Base-by-base conservation (phyloP, 2,888 invertebrate species). In the Zygothrica quintamaculata region DNA sequence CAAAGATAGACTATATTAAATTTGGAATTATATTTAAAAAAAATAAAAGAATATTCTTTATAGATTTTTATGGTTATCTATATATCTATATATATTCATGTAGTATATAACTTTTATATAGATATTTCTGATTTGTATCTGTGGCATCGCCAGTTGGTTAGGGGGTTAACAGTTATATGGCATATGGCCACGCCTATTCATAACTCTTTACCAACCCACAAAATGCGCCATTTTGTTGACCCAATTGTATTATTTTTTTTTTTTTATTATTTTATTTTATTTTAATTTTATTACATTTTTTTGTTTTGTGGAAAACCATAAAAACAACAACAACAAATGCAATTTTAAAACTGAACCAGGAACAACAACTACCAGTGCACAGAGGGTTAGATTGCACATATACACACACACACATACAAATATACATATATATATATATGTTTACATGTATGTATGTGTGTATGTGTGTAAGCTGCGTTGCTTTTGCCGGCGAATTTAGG, bases 401-500 rank as follows among this genome's bases (percentile, higher is more conserved):
- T 5, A 22, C 8, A 31, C 22, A 18, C 5, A 11, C 18, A 9
- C 3, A 7, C 34, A 25, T 6, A 29, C 18, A 22, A 2, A 22
- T n/a, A 31, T 29, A 18, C 5, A 11, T 26, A 9, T 6, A 7
- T 40, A 25, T 6, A 29, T 37, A 13, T 9, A n/a, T 29, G 8
- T 26, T n/a, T n/a, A n/a, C n/a, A n/a, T 33, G 33, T n/a, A 12
- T 39, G 13, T 52, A 15, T 9, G 13, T 34, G 6, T 39, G 22
- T 48, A 12, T 29, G 22, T 34, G 34, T 47, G 18, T 33, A 8
- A 0, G 11, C 9, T 26, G 13, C 5, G 22, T n/a, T 16, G 18
- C 22, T 50, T 64, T 65, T 65, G 60, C 70, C 65, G 42, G 50
- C 40, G 58, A 67, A 77, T 80, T 74, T 80, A 55, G 80, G 77